Base-by-base conservation (phyloP, 2,113 vertebrate genomes). In the Tupaia tana region DNA sequence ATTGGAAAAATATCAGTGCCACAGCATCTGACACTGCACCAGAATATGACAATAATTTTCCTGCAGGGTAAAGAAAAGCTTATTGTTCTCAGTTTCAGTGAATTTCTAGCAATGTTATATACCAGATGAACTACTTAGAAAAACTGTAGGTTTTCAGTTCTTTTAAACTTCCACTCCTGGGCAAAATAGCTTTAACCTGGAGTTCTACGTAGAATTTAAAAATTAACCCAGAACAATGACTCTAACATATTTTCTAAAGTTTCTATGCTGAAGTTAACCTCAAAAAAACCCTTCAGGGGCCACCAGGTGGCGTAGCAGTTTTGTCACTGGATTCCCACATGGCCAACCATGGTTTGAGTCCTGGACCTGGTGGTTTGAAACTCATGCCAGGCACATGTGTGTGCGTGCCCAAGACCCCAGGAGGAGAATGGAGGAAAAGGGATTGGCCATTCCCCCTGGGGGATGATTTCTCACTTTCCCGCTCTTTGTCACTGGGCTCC, bases 1-100 rank as follows among this genome's bases (percentile, higher is more conserved):
- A 61, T 94, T 67, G 84, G 84, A 89, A 54, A 96, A 95, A 89
- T 69, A 71, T 2, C 66, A 69, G 24, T 52, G 4, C 19, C 43
- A 43, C 43, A 43, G 43, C 43, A 43, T 43, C 43, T 43, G 43
- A 43, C 43, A 43, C 43, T 43, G 43, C 43, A 43, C 43, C 54
- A 85, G 74, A 79, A n/a, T 13, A 69, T 34, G 52, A 34, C 8
- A 89, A 15, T 58, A n/a, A 31, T 95, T 86, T 67, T 63, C 31
- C 69, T 89, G 8, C 7, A 73, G 11, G 10, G 13, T 29, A 34
- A 70, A 86, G 22, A 77, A 93, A 66, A 91, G 34, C 22, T 56
- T 34, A 29, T 2, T 83, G 10, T 81, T 77, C 31, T 84, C 12
- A 25, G 58, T 59, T 87, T 61, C 90, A 73, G 70, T 16, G 43